Conservation (phyloP, 2,797 vertebrate genomes). For the Champsocephalus gunnari region DNA sequence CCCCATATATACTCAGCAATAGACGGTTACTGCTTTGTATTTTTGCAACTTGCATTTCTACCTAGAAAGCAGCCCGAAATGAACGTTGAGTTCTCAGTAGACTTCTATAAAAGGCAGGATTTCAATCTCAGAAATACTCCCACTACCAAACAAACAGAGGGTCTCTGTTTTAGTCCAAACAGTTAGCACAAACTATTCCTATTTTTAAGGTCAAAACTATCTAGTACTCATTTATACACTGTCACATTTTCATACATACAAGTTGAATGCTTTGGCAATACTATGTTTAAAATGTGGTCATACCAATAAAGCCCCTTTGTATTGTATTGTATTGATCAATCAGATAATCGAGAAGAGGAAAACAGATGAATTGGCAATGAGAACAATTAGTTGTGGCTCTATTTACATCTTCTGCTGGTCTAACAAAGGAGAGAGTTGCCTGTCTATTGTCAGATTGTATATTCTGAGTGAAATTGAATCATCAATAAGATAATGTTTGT, state of each 20-base stretch:
- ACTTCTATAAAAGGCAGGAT: constrained; percentile 7
- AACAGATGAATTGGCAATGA: background rate
- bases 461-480: background rate
- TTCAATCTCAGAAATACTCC: constrained; percentile 7
- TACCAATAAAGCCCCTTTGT: too few species aligned
- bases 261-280: too few species aligned
- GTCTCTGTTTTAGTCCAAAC: background rate
- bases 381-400: background rate
- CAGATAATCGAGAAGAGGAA: background rate
- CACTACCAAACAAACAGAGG: background rate
- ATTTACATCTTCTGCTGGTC: background rate
- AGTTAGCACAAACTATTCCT: background rate
- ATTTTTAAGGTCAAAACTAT: background rate
- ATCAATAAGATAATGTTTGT: constrained; percentile 1
- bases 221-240: background rate
- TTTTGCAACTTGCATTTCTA: background rate
- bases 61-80: background rate
- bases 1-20: background rate
- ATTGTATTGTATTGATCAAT: background rate
- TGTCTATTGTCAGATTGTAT: background rate
- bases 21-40: background rate
- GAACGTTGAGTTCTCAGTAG: background rate
- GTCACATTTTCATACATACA: background rate
- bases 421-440: background rate
- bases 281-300: too few species aligned